phyloP scores from a whole-genome alignment of 1,140 invertebrate genomes.

The Plutomurus gul region DNA sequence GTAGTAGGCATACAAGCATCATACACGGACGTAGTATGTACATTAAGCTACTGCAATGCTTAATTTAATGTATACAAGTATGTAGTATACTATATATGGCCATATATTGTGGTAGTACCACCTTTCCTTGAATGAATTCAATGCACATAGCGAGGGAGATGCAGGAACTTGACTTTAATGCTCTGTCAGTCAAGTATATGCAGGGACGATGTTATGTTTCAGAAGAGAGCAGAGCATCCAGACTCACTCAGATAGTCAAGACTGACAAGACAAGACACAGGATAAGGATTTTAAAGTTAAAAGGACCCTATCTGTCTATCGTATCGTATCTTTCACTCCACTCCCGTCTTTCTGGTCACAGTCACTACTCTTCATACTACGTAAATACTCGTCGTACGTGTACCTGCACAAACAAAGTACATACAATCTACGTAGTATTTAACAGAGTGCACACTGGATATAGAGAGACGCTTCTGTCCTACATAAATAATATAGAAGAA shows the following conservation, averaged over 20 bases:
- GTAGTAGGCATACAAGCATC: background rate
- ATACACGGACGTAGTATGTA: too few species aligned
- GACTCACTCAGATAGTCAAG: background rate
- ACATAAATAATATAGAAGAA: too few species aligned
- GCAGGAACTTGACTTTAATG: conserved; percentile 28
- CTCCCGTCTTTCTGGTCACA: background rate
- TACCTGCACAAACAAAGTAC: background rate
- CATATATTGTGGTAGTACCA: background rate
- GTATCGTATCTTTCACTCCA: background rate
- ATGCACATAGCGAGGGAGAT: background rate
- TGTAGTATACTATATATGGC: background rate
- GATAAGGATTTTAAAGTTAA: background rate
- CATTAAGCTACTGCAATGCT: too few species aligned
- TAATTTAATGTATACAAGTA: too few species aligned
- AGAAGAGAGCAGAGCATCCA: background rate
- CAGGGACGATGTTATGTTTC: background rate
- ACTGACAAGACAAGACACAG: background rate
- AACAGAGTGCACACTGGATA: background rate
- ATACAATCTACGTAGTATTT: background rate
- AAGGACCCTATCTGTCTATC: background rate
- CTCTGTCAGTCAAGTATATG: conserved; percentile 19
- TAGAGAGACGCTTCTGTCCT: too few species aligned
- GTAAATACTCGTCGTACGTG: background rate
- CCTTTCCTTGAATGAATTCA: conserved; percentile 21
- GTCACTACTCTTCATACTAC: background rate